phyloP scores from a whole-genome alignment of 2,888 invertebrate genomes.

The Aleiodes alternator region DNA sequence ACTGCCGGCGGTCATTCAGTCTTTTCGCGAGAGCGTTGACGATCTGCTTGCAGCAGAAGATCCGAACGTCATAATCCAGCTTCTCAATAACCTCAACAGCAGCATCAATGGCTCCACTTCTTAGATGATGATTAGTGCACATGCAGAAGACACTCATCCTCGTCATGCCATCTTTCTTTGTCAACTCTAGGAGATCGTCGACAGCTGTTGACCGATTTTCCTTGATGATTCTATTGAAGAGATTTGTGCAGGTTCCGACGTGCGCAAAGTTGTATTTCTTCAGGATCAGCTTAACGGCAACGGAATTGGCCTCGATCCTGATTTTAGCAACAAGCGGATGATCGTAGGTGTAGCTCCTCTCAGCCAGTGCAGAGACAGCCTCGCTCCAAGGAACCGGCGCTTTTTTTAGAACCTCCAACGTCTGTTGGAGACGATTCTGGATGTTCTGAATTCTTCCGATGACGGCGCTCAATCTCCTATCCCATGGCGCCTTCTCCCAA shows the following conservation, averaged over 20 bases:
- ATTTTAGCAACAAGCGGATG: slow-evolving; percentile 73
- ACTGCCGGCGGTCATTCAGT: slow-evolving; percentile 59
- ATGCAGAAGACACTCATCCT: slow-evolving; percentile 64
- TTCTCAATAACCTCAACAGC: slow-evolving; percentile 67
- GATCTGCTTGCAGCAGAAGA: slow-evolving; percentile 63
- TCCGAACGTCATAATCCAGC: slow-evolving; percentile 61
- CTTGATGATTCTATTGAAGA: slow-evolving; percentile 69
- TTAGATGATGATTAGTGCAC: slow-evolving; percentile 68
- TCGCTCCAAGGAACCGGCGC: slow-evolving; percentile 74
- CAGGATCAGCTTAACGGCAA: slow-evolving; percentile 74
- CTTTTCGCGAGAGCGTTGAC: slow-evolving; percentile 57
- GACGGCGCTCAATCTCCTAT: slow-evolving; percentile 64
- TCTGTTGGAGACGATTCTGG: slow-evolving; percentile 69
- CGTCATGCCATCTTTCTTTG: slow-evolving; percentile 63
- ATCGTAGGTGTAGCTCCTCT: slow-evolving; percentile 64
- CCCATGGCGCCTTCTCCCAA: slow-evolving; percentile 72
- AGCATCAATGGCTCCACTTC: slow-evolving; percentile 64
- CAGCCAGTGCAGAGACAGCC: slow-evolving; percentile 66
- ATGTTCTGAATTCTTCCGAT: slow-evolving; percentile 67
- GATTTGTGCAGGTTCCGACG: slow-evolving; percentile 66
- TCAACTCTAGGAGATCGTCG: slow-evolving; percentile 69
- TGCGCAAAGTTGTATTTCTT: slow-evolving; percentile 75
- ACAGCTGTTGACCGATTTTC: slow-evolving; percentile 68
- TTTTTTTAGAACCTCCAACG: slow-evolving; percentile 67
- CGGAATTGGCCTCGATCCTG: slow-evolving; percentile 69